Evolutionary conservation across 2,797 vertebrate species (phyloP), one percentile per base, ranked within the genome.

Genomic region (Todus mexicanus): DNA sequence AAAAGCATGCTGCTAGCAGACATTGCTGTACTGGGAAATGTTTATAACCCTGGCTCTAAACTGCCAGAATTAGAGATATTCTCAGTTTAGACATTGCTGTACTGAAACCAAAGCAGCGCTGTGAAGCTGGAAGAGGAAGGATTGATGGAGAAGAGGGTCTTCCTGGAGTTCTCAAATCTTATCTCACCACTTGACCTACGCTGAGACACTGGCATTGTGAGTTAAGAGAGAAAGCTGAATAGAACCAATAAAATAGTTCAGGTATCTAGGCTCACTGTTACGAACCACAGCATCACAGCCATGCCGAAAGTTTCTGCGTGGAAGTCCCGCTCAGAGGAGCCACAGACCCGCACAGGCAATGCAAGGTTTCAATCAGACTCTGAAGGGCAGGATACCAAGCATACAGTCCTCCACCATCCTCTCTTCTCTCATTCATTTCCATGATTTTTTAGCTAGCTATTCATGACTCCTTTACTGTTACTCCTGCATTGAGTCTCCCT

Each of bases 1-100:
- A 51, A 73, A 93, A 87, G 37, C 59, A 2, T 60, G 35, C 89
- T 89, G 70, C 78, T 83, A 53, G 43, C 75, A 90, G 72, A 63
- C 51, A 61, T 20, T 83, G 25, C 54, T 92, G 43, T 60, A 26
- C 63, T 50, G 59, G 76, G 84, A 78, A 64, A 69, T 31, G 54
- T 54, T 92, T 89, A 70, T 72, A 89, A 42, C 37, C 40, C 37
- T 72, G 65, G 19, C 75, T 66, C 84, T 48, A 87, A 92, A 87
- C 31, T 80, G 27, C 51, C 13, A 4, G 54, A 85, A 87, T 75
- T 83, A 56, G 66, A 83, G n/a, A 19, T 76, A 10, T 70, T 94
- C 66, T 81, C 73, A 87, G 48, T 21, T 38, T 85, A 12, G 42
- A 47, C 9, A 0, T 43, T 81, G 73, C 82, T 81, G 26, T 78